Evolutionary conservation across 2,797 vertebrate species (phyloP), one percentile per base, ranked within the genome.

Genomic region (Bucorvus abyssinicus): DNA sequence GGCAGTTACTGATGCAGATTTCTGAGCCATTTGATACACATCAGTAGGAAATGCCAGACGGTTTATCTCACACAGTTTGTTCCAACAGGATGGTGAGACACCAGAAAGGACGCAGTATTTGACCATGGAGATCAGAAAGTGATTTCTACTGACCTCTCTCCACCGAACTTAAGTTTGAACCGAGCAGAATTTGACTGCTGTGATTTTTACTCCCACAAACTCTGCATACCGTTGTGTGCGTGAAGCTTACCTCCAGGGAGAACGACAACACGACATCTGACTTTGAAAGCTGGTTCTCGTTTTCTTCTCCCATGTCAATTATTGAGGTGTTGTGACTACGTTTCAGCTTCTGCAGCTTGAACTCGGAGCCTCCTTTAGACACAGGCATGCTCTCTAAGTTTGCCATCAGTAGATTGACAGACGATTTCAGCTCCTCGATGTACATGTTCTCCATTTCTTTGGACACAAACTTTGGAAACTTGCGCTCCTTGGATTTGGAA

Each of bases 351-450:
- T 99, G 99, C 55, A 99, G 98, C 96, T 99, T 99, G 98, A 99
- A 99, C 95, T 99, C 99, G 0, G 98, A 98, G 45, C 99, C 99
- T 6, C 99, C 99, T 97, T 99, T 99, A 83, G 99, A 99, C 82
- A 99, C 99, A 0, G 99, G 99, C 99, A 99, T 99, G 98, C 99
- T 99, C 97, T 99, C 99, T 94, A 99, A 94, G 97, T 99, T 99
- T 60, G 99, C 99, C 99, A 99, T 99, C 85, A 99, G 98, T 75
- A 99, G 98, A 96, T 99, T 99, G 87, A 99, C 99, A 0, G 99
- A 99, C 0, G 99, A 99, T 74, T 99, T 99, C 91, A 99, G 98
- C 96, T 99, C 99, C 93, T 99, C 99, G 1, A 99, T 99, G 97
- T 97, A 99, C 99, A 99, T 99, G 96, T 98, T 99, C 97, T 99